phyloP scores from a whole-genome alignment of 2,888 invertebrate species.

The Holacanthella duospinosa region DNA sequence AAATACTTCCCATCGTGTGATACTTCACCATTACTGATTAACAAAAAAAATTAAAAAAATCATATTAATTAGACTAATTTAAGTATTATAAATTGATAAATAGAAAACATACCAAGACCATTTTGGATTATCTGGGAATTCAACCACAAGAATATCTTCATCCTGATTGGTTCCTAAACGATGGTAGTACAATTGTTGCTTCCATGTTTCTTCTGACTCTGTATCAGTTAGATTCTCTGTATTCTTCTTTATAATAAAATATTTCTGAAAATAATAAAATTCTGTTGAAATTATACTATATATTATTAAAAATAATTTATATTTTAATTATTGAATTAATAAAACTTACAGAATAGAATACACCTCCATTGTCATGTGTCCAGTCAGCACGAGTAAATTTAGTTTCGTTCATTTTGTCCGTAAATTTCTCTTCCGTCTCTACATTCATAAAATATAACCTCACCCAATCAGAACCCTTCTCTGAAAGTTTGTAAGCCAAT shows the following conservation, averaged over 20 bases:
- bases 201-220: too few relatives aligned
- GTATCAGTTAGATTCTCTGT: too few relatives aligned
- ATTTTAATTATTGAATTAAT: slow-evolving; percentile 16
- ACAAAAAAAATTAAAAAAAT: slow-evolving; percentile 12
- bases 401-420: slow-evolving; percentile 45
- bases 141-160: slow-evolving; percentile 46
- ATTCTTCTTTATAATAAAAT: too few relatives aligned
- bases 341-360: slow-evolving; percentile 45
- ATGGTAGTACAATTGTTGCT: slow-evolving; percentile 49
- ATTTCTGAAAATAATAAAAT: not conserved
- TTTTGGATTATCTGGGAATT: slow-evolving; percentile 46
- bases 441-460: slow-evolving; percentile 40
- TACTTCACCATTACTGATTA: slow-evolving; percentile 66
- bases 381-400: slow-evolving; percentile 48
- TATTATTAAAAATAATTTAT: too few relatives aligned
- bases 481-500: slow-evolving; percentile 47
- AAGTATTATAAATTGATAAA: not conserved
- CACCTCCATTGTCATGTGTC: slow-evolving; percentile 49
- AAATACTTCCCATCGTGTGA: slow-evolving; percentile 85
- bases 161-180: slow-evolving; percentile 45
- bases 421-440: slow-evolving; percentile 40
- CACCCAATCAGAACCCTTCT: slow-evolving; percentile 50
- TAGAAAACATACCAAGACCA: slow-evolving; percentile 44
- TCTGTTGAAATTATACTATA: too few relatives aligned
- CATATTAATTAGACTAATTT: not conserved